These are phyloP conservation scores for Sminthurides bifidus DNA, from an alignment of 1,140 invertebrate species.

Conservation along the genomic window DNA sequence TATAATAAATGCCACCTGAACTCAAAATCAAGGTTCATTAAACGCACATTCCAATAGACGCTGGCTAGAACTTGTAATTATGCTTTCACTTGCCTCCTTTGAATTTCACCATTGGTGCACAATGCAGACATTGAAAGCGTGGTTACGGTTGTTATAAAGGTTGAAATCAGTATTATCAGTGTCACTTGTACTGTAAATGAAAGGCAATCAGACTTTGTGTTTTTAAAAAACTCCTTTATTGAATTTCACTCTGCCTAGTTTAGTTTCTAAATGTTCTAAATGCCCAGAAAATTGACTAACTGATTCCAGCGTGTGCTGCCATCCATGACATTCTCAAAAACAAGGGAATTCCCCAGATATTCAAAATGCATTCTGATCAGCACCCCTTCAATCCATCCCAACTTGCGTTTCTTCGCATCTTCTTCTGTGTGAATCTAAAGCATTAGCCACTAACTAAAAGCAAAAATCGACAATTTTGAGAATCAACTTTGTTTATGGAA, in stretches of 20 bases:
- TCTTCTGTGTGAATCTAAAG: neutral
- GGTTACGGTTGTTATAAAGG: constrained; percentile 82
- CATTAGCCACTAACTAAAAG: too few species aligned
- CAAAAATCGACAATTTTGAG: too few species aligned
- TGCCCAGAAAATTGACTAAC: constrained; percentile 17
- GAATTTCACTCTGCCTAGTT: too few species aligned
- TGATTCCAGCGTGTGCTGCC: constrained; percentile 33
- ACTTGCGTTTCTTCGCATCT: neutral
- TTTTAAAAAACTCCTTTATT: too few species aligned
- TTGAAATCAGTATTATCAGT: constrained; percentile 75
- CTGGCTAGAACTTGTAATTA: neutral
- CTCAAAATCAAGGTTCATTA: constrained; percentile 25
- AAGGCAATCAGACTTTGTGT: too few species aligned
- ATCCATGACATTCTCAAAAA: constrained; percentile 34
- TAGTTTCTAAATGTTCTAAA: neutral
- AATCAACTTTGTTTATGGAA: too few species aligned
- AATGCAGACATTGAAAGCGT: constrained; percentile 95
- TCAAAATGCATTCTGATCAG: constrained; percentile 41
- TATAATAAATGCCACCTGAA: constrained; percentile 23
- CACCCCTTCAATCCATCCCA: constrained; percentile 45
- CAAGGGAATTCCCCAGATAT: constrained; percentile 34
- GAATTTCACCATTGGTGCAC: constrained; percentile 92
- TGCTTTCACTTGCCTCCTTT: constrained; percentile 68
- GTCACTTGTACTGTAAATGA: constrained; percentile 41
- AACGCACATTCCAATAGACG: neutral